Evolutionary conservation across 2,888 invertebrate species (phyloP).

Genomic region (Tupiocoris notatus): DNA sequence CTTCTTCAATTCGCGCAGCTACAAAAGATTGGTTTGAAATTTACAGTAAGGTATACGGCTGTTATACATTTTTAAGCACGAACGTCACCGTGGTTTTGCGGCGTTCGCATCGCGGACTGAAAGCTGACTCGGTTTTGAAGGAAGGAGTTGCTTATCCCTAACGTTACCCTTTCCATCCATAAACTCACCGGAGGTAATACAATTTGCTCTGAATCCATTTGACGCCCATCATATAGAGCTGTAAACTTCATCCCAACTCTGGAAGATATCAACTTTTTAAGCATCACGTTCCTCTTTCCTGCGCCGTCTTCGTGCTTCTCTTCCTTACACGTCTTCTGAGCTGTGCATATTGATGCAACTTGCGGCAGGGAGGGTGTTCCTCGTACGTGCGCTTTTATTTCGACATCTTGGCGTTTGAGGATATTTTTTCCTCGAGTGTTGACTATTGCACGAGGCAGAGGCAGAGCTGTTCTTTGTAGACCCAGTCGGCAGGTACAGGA

Average conservation of each 20-base stretch:
- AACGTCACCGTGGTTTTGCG: slow-evolving; percentile 13
- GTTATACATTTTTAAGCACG: slow-evolving; percentile 17
- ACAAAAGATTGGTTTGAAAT: slow-evolving; percentile 36
- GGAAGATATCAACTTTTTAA: slow-evolving; percentile 31
- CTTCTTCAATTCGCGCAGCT: slow-evolving; percentile 29
- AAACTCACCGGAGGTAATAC: slow-evolving; percentile 29
- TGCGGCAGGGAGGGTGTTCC: neutral
- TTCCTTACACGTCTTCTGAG: neutral
- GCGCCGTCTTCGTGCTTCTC: neutral
- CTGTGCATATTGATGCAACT: slow-evolving; percentile 12
- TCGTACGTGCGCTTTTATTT: slow-evolving; percentile 9
- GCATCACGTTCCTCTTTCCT: neutral
- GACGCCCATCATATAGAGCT: slow-evolving; percentile 40
- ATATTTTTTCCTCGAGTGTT: neutral
- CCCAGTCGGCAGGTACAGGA: too few species aligned
- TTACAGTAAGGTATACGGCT: slow-evolving; percentile 16
- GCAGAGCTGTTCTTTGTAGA: neutral
- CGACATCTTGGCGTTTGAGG: slow-evolving; percentile 8
- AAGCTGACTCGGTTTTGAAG: neutral
- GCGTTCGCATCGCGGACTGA: neutral
- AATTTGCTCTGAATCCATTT: slow-evolving; percentile 42
- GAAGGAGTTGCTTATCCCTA: neutral
- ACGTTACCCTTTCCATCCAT: neutral
- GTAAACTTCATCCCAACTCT: slow-evolving; percentile 17
- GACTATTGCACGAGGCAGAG: neutral